These are phyloP conservation scores for Drosophila dunni DNA, from an alignment of 1,140 invertebrate species.

Conservation along the genomic window DNA sequence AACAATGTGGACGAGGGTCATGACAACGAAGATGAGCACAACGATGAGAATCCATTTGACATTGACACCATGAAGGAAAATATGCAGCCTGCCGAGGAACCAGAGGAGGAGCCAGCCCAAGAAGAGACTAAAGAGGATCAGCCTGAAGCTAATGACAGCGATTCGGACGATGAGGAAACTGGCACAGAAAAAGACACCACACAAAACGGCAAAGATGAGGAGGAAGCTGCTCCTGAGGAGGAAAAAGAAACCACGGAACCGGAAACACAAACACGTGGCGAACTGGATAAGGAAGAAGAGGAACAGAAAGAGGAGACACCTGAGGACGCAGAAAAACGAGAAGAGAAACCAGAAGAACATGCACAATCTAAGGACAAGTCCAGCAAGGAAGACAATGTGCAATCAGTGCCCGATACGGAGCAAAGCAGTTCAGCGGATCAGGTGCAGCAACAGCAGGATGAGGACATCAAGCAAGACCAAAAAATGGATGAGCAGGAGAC, in stretches of 20 bases:
- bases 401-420: conserved; percentile 85
- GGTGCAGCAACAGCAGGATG: conserved; percentile 67
- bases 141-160: conserved; percentile 85
- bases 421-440: conserved; percentile 79
- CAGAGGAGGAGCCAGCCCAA: conserved; percentile 79
- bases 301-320: conserved; percentile 77
- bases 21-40: conserved; percentile 86
- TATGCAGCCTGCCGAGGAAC: conserved; percentile 84
- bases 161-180: conserved; percentile 77
- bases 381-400: conserved; percentile 86
- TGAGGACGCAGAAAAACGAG: conserved; percentile 64
- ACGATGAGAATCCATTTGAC: conserved; percentile 92
- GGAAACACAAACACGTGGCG: conserved; percentile 69
- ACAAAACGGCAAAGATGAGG: conserved; percentile 85
- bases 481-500: conserved; percentile 83
- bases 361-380: conserved; percentile 89
- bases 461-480: conserved; percentile 79
- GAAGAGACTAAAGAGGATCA: conserved; percentile 85
- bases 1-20: conserved; percentile 92
- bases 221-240: conserved; percentile 84
- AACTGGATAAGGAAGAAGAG: conserved; percentile 51
- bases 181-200: conserved; percentile 74
- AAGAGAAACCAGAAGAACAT: conserved; percentile 86
- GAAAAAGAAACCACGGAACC: conserved; percentile 85
- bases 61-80: conserved; percentile 91